Percentiles rank a stretch among this genome's conserved stretches.
Conservation (phyloP, 37 sponge, comb jelly and placozoan genomes). For the Lycopodina hypogea region DNA sequence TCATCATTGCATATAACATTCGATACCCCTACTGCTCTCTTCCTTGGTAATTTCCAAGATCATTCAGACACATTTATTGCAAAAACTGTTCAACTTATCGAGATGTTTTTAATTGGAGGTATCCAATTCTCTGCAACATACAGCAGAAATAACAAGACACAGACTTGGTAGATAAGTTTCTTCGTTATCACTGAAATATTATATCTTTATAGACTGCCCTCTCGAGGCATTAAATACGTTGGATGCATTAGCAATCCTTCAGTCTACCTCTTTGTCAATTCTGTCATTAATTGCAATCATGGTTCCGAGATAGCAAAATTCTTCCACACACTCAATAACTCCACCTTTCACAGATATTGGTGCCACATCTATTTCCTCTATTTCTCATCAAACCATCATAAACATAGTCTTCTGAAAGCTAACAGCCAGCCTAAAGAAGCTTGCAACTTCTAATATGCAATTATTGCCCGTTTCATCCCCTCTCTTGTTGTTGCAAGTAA, state of each 20-base stretch:
- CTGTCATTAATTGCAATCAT: background rate
- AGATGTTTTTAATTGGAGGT: too few species aligned
- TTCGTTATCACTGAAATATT: too few species aligned
- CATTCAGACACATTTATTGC: too few species aligned
- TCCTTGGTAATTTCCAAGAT: background rate
- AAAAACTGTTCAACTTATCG: background rate
- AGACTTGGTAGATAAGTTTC: background rate
- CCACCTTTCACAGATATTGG: slow-evolving; percentile 8
- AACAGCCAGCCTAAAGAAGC: too few species aligned
- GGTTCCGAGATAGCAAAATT: slow-evolving; percentile 44
- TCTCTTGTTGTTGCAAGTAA: too few species aligned
- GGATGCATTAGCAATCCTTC: slow-evolving; percentile 1
- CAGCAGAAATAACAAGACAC: too few species aligned
- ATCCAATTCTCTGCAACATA: background rate
- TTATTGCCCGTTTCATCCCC: too few species aligned
- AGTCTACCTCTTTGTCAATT: slow-evolving; percentile 27
- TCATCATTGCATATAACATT: background rate
- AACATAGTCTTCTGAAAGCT: slow-evolving; percentile 5
- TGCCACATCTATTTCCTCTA: slow-evolving; percentile 8
- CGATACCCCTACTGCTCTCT: background rate
- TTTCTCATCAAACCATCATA: too few species aligned
- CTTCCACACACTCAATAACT: slow-evolving; percentile 23
- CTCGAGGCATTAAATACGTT: background rate
- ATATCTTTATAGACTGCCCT: too few species aligned
- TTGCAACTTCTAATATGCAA: too few species aligned